Base-by-base conservation (phyloP, 1,140 invertebrate species). In the Coptotermes formosanus region DNA sequence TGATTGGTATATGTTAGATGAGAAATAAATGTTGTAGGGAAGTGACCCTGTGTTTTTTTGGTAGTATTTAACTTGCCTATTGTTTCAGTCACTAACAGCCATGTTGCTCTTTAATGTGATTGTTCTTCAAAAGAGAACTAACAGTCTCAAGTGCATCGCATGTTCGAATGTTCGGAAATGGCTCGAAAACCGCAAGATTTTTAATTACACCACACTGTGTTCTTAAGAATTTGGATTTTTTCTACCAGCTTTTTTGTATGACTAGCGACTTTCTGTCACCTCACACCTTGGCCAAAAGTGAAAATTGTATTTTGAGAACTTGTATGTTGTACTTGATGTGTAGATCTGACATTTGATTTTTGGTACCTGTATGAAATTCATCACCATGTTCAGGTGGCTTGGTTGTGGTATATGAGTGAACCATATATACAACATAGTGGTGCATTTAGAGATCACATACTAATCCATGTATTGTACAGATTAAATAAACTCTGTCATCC, bases 181-280 rank as follows among this genome's bases (percentile, higher is more conserved):
- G n/a, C 82, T 83, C 8, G 6, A 83, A 30, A 83, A 48, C 9
- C 45, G 7, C 45, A 52, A n/a, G 45, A 44, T 52, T 83, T 82
- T 59, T 82, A 86, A 86, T 32, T 86, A 69, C 86, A 86, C 86
- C 86, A 84, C 83, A 86, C 86, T 86, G 86, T 86, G 86, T 86
- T 86, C 86, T 84, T 59, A 32, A 86, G 25, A 75, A 85, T 19
- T 64, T 55, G 11, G 25, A 69, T 43, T 83, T 86, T 86, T 86
- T 86, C 86, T 86, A 86, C 86, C 69, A 25, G 82, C 82, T 86
- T 86, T 83, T 86, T 86, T 86, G 64, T 86, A 86, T 44, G 64
- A 81, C 85, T 64, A 25, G 55, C 23, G 9, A 30, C 25, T 85
- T 85, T 85, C 75, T 85, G 81, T 44, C 38, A 25, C 44, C 82